Conservation (phyloP, 2,113 vertebrate genomes). For the Isichthys henryi region DNA sequence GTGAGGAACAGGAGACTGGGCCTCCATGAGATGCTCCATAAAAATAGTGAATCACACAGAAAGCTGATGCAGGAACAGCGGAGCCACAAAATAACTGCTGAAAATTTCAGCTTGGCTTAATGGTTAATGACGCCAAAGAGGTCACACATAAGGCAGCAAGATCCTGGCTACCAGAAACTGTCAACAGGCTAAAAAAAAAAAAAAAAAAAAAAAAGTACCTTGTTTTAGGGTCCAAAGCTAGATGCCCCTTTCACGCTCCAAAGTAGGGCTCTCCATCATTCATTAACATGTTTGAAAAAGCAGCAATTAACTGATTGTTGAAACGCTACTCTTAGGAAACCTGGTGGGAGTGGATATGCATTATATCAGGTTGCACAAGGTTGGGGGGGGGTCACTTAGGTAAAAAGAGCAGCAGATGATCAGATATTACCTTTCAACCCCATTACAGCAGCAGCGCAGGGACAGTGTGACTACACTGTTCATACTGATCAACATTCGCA, state of each 20-base stretch:
- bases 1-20: background rate
- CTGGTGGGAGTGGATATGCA: background rate
- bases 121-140: background rate
- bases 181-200: background rate
- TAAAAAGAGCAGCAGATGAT: background rate
- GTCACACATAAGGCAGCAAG: background rate
- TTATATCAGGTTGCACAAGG: background rate
- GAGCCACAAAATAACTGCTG: background rate
- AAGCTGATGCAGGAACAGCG: background rate
- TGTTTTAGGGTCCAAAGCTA: background rate
- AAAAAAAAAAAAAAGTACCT: background rate
- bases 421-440: background rate
- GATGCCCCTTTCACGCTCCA: background rate
- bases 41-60: background rate
- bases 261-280: background rate
- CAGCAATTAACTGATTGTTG: slow-evolving; percentile 32
- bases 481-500: background rate
- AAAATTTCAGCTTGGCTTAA: background rate
- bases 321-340: slow-evolving; percentile 17
- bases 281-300: slow-evolving; percentile 32
- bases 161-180: background rate
- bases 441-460: background rate
- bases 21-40: background rate
- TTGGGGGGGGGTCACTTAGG: background rate
- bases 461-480: background rate